Conservation (phyloP, 2,888 invertebrate genomes). For the Blastobasis lacticolella region DNA sequence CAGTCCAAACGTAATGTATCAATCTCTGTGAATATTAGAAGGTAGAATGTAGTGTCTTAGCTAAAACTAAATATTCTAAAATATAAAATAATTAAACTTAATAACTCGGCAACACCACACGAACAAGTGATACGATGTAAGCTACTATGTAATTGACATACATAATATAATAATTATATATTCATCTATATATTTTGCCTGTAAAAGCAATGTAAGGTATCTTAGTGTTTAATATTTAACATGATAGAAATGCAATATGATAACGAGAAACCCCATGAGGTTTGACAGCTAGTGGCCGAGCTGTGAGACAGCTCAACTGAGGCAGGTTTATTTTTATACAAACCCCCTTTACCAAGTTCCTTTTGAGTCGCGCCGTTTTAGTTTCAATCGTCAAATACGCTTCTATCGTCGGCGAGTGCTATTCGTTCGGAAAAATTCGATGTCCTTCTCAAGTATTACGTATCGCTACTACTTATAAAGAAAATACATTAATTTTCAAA, state of each 20-base stretch:
- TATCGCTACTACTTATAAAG: slow-evolving; percentile 32
- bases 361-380: slow-evolving; percentile 1
- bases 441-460: slow-evolving; percentile 26
- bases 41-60: slow-evolving; percentile 70
- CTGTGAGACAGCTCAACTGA: slow-evolving; percentile 50
- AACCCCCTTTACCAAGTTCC: slow-evolving; percentile 11
- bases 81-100: slow-evolving; percentile 30
- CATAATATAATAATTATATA: slow-evolving; percentile 41
- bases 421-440: slow-evolving; percentile 6
- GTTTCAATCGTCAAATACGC: not conserved
- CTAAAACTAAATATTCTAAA: slow-evolving; percentile 69
- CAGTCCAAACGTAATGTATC: slow-evolving; percentile 33
- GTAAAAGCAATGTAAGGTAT: slow-evolving; percentile 50
- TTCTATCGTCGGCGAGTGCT: not conserved
- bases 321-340: slow-evolving; percentile 22
- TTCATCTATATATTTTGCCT: slow-evolving; percentile 58
- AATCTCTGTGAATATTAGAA: slow-evolving; percentile 70
- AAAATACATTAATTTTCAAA: slow-evolving; percentile 42
- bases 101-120: slow-evolving; percentile 66
- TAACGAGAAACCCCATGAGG: slow-evolving; percentile 27
- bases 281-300: slow-evolving; percentile 39
- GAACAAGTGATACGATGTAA: slow-evolving; percentile 66
- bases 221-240: slow-evolving; percentile 30
- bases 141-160: slow-evolving; percentile 53
- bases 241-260: slow-evolving; percentile 27